These are phyloP conservation scores for Sitobion miscanthi DNA, from an alignment of 1,140 invertebrate genomes.

Conservation along the genomic window DNA sequence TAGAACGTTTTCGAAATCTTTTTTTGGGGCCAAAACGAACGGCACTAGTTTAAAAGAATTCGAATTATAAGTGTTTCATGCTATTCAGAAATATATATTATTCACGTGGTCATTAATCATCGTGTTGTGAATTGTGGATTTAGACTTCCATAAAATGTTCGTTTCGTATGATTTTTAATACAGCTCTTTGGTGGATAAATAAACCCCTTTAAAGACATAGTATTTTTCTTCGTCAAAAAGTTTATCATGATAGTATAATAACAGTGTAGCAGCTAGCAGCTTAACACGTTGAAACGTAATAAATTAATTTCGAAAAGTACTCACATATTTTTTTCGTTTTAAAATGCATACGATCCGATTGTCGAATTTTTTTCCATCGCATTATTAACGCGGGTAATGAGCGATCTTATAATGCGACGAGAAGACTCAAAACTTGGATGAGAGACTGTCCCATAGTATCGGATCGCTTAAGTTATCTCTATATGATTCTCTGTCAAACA, in stretches of 20 bases:
- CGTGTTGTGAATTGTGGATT: neutral
- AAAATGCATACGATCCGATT: neutral
- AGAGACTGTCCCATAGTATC: no score
- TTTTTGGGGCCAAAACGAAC: neutral
- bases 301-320: neutral
- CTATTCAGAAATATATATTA: neutral
- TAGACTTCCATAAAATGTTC: neutral
- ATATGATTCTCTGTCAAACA: neutral
- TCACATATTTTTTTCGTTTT: neutral
- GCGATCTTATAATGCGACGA: neutral
- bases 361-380: neutral
- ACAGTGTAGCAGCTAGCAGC: neutral
- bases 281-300: neutral
- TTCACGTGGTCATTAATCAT: conserved; percentile 7
- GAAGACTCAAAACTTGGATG: neutral
- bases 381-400: no score
- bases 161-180: conserved; percentile 16
- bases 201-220: neutral
- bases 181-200: neutral
- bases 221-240: neutral
- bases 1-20: neutral
- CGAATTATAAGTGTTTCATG: neutral
- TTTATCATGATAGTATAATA: neutral
- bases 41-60: neutral
- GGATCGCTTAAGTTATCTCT: neutral